Evolutionary conservation across 2,113 vertebrate genomes (phyloP), one percentile per base, ranked within the genome.

Genomic region (Chitala chitala): DNA sequence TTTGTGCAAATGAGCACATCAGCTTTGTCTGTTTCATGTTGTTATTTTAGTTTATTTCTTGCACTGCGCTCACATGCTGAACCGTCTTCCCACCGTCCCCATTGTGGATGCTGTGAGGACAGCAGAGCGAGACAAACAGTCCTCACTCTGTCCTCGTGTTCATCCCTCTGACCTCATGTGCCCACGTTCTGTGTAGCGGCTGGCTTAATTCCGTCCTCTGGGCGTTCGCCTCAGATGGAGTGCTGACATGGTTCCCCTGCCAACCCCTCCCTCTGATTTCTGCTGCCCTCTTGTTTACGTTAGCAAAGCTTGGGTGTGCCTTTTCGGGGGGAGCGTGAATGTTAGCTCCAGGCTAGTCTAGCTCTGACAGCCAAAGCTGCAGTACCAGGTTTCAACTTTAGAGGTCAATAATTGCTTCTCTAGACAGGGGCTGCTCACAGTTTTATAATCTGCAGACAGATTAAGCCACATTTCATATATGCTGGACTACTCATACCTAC

Each of bases 231-330:
- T 70, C 31, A 36, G 68, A 70, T 36, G 48, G 50, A 54, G 50
- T 55, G 54, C 70, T 72, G 54, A 44, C 53, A 72, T 22, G 58
- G 26, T 44, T 61, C 13, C 15, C 40, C 55, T 42, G 24, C 44
- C 71, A 46, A 24, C 42, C 40, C 38, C 6, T 0, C 22, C 24
- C 26, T 72, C 12, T 46, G 38, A n/a, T 26, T 61, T 51, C 33
- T 61, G 5, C 38, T 26, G 24, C 71, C 61, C 40, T 59, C 38
- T 3, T 0, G 26, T 53, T 40, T 46, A 12, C 24, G 33, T 61
- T 72, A 50, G 56, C 33, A 61, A 48, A 59, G 55, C 71, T 46
- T 24, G 38, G 42, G 54, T 72, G 54, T 48, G 42, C 40, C 55
- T 33, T 59, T 72, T n/a, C 36, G 20, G 40, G 71, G 15, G 29